These are phyloP conservation scores for Ceratotherium simum DNA, from an alignment of 2,113 vertebrate species.

Conservation along the genomic window DNA sequence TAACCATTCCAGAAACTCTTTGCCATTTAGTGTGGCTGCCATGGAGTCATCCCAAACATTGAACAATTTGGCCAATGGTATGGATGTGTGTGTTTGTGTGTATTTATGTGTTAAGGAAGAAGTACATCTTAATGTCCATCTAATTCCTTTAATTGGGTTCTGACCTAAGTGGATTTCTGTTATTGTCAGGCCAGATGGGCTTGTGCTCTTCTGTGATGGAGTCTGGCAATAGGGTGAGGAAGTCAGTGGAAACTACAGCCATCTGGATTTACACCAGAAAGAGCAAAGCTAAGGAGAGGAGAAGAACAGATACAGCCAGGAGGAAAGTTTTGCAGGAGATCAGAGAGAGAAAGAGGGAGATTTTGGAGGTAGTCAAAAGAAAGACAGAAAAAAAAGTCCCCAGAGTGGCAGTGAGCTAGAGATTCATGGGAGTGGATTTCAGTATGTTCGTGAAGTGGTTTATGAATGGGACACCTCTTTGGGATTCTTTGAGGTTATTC, in stretches of 20 bases:
- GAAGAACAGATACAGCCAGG: background rate
- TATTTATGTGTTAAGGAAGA: background rate
- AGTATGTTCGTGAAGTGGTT: background rate
- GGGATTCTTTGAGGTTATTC: background rate
- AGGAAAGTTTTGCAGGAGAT: background rate
- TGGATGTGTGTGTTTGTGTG: too few species aligned
- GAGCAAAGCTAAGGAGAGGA: background rate
- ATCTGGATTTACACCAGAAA: background rate
- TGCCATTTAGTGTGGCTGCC: background rate
- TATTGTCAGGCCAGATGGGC: background rate
- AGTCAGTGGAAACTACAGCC: background rate
- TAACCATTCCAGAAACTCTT: background rate
- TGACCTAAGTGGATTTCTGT: constrained; percentile 27
- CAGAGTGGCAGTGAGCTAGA: background rate
- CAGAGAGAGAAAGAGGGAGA: background rate
- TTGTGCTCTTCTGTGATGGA: background rate
- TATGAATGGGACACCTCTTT: background rate
- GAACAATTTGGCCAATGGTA: background rate
- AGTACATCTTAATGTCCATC: background rate
- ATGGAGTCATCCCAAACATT: background rate
- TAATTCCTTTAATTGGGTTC: constrained; percentile 32
- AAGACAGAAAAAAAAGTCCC: background rate
- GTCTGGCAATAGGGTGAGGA: background rate
- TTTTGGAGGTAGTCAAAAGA: background rate
- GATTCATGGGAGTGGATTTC: background rate